Evolutionary conservation across 2,797 vertebrate species (phyloP).

Genomic region (Liasis olivaceus): DNA sequence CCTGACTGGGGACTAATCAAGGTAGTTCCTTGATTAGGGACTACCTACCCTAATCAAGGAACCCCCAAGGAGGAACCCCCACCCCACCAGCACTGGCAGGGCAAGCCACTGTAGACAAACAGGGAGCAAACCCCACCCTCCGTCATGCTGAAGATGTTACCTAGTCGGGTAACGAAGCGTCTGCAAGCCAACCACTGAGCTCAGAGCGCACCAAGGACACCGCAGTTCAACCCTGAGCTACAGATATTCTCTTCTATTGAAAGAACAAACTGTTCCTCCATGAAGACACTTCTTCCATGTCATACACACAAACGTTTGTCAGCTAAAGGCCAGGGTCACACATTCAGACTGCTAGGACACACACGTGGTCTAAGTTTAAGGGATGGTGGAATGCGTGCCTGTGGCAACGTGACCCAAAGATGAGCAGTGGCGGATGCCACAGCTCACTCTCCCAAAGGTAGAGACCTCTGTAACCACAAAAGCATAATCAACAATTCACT

Average conservation of each 20-base stretch:
- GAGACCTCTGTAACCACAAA: not conserved
- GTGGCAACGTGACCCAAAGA: not conserved
- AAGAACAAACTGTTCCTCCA: too few species aligned
- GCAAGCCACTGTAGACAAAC: not conserved
- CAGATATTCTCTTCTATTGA: too few species aligned
- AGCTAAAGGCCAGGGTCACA: not conserved
- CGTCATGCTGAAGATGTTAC: not conserved
- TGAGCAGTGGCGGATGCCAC: not conserved
- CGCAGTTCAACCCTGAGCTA: too few species aligned
- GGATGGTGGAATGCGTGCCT: not conserved
- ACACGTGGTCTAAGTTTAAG: too few species aligned
- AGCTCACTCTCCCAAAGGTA: not conserved
- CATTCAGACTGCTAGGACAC: not conserved
- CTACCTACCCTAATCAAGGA: too few species aligned
- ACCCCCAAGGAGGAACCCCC: too few species aligned
- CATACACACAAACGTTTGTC: not conserved
- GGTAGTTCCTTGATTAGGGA: too few species aligned
- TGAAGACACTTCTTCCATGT: too few species aligned
- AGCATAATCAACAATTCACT: not conserved
- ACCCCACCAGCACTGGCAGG: not conserved
- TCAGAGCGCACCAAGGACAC: too few species aligned
- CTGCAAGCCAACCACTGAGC: not conserved
- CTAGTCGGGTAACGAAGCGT: not conserved
- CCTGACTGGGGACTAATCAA: too few species aligned
- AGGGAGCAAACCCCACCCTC: not conserved